Percentiles rank a stretch among this genome's conserved stretches.
phyloP scores from a whole-genome alignment of 1,140 invertebrate genomes.

The Drosophila ercepeae region DNA sequence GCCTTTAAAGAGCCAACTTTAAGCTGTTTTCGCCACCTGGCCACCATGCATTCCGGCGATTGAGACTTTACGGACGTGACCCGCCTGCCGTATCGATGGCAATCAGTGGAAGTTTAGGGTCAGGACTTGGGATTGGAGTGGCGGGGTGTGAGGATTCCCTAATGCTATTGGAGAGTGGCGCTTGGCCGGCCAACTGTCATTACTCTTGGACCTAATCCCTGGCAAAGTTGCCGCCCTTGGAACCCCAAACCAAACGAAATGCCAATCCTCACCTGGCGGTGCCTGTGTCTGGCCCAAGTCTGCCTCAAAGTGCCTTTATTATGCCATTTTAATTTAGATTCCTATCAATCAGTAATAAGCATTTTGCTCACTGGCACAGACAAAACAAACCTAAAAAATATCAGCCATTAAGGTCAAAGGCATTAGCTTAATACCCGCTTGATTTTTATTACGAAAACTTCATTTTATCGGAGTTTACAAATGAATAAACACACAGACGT shows the following conservation, averaged over 20 bases:
- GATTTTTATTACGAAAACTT: conserved; percentile 51
- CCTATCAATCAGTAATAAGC: conserved; percentile 77
- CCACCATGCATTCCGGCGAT: conserved; percentile 36
- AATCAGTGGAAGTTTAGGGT: conserved; percentile 16
- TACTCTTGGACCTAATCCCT: conserved; percentile 62
- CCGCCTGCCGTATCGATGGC: conserved; percentile 64
- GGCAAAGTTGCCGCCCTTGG: conserved; percentile 14
- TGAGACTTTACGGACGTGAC: conserved; percentile 71
- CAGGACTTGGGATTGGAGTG: background rate
- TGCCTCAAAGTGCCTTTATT: conserved; percentile 66
- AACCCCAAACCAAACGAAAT: background rate
- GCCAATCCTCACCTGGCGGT: conserved; percentile 23
- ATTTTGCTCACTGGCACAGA: conserved; percentile 49
- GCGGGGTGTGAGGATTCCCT: conserved; percentile 28
- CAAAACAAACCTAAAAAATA: conserved; percentile 24
- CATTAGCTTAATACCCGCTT: conserved; percentile 68
- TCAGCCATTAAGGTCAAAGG: conserved; percentile 56
- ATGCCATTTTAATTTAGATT: conserved; percentile 81
- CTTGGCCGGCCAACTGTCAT: conserved; percentile 52
- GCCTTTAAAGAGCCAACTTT: conserved; percentile 27
- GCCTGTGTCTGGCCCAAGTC: conserved; percentile 48
- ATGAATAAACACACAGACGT: conserved; percentile 7
- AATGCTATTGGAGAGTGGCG: conserved; percentile 24
- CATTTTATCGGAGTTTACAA: conserved; percentile 9
- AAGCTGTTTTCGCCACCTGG: conserved; percentile 58